phyloP scores from a whole-genome alignment of 2,888 invertebrate genomes.

The Orchesella flavescens region DNA sequence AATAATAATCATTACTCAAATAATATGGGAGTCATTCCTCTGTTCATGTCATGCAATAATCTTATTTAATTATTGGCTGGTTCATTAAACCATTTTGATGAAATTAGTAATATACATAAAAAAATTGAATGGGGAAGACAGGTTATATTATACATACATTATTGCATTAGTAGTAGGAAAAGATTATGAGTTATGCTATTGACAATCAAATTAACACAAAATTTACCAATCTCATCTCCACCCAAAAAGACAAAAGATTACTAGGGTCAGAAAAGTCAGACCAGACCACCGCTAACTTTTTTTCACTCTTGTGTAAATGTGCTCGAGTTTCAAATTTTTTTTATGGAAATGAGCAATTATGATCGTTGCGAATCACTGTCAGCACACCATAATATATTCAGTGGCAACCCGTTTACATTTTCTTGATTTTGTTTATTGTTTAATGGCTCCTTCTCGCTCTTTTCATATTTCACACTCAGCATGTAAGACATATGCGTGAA shows the following conservation, averaged over 20 bases:
- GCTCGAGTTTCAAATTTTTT: conserved; percentile 25
- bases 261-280: too few relatives aligned
- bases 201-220: conserved; percentile 45
- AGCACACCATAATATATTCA: not conserved
- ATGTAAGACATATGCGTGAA: too few relatives aligned
- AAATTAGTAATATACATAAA: not conserved
- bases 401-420: conserved; percentile 29
- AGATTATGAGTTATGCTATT: conserved; percentile 46
- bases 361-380: not conserved
- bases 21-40: too few relatives aligned
- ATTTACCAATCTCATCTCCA: conserved; percentile 38
- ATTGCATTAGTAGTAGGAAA: not conserved
- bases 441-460: not conserved
- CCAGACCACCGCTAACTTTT: too few relatives aligned
- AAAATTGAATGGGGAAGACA: not conserved
- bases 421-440: not conserved
- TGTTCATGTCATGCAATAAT: too few relatives aligned
- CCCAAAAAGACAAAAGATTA: conserved; percentile 3
- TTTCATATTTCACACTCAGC: not conserved
- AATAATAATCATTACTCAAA: too few relatives aligned
- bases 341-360: conserved; percentile 41
- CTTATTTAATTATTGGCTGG: conserved; percentile 33
- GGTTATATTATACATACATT: not conserved
- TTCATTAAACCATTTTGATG: not conserved
- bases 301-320: conserved; percentile 27